A percentile compares a stretch with the other conserved stretches of the same genome.
Conservation (phyloP, 2,797 vertebrate species). For the Melanotaenia parkinsoni region DNA sequence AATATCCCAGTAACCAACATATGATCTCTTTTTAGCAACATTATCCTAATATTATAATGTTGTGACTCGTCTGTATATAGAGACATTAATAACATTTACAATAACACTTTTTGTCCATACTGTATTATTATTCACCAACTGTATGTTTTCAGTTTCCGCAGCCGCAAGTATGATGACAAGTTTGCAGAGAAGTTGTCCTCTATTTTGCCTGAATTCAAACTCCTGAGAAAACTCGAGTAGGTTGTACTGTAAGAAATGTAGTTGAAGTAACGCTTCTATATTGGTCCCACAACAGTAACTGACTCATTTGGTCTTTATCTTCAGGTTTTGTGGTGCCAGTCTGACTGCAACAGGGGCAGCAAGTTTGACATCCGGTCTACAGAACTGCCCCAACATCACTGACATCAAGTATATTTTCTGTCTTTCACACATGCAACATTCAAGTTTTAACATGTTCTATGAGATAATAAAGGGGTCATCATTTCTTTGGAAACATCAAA, state of each 20-base stretch:
- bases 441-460: too few relatives aligned
- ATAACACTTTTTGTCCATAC: neutral
- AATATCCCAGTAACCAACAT: too few relatives aligned
- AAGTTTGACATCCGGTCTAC: conserved; percentile 79
- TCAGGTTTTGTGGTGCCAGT: conserved; percentile 84
- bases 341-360: conserved; percentile 83
- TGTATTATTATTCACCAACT: neutral
- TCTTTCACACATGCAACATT: neutral
- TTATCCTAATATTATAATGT: too few relatives aligned
- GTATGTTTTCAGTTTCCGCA: conserved; percentile 83
- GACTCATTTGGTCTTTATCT: conserved; percentile 14
- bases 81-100: neutral
- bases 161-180: conserved; percentile 85
- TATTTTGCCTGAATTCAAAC: conserved; percentile 77
- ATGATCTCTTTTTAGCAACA: too few relatives aligned
- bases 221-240: conserved; percentile 87
- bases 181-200: conserved; percentile 88
- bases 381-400: conserved; percentile 81
- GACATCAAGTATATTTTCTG: conserved; percentile 84
- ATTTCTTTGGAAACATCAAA: too few relatives aligned
- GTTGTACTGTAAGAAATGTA: conserved; percentile 34
- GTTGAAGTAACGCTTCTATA: neutral
- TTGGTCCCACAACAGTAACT: neutral
- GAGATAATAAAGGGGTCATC: neutral
- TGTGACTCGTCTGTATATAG: neutral